Evolutionary conservation across 92 coral and sea anemone species (phyloP), one percentile per base, ranked within the genome.

Genomic region (Blastomussa wellsi): DNA sequence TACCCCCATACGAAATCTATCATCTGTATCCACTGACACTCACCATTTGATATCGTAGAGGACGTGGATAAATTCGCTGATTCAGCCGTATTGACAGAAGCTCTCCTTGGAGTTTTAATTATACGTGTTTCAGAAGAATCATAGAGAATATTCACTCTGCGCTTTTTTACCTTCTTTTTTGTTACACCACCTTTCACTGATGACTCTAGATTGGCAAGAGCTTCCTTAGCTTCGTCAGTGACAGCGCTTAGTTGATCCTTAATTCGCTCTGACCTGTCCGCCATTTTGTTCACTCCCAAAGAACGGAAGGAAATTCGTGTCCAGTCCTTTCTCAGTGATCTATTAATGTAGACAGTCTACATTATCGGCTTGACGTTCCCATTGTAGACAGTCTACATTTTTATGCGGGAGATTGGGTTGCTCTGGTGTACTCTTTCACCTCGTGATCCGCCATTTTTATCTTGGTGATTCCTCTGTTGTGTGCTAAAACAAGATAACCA

Each of bases 381-480:
- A n/a, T n/a, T n/a, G n/a, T n/a, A n/a, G n/a, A n/a, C n/a, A n/a
- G n/a, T n/a, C n/a, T n/a, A n/a, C n/a, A n/a, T n/a, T 41, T 3
- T 41, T 36, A 80, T 17, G 5, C 51, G 4, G 39, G 68, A 48
- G 13, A 57, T 32, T 82, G n/a, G 79, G 71, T 72, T 72, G 77
- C 77, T 48, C 78, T 57, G 39, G 87, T n/a, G 76, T 73, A 83
- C 70, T 83, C 75, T 83, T 59, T 74, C 84, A 64, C 84, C 57
- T 55, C 87, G 81, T 75, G 87, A 83, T 75, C 37, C 62, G 87
- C 75, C 81, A 74, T 84, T 60, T 84, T 84, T 44, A 84, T 16
- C 29, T 82, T 82, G 76, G 78, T 69, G 65, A 82, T 74, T 59
- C 87, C 75, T 35, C 62, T 72, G 74, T 75, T 84, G 81, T 84